Percentiles rank a stretch among this genome's conserved stretches.
phyloP scores from a whole-genome alignment of 1,140 invertebrate genomes.

The Caenorhabditis elegans region DNA sequence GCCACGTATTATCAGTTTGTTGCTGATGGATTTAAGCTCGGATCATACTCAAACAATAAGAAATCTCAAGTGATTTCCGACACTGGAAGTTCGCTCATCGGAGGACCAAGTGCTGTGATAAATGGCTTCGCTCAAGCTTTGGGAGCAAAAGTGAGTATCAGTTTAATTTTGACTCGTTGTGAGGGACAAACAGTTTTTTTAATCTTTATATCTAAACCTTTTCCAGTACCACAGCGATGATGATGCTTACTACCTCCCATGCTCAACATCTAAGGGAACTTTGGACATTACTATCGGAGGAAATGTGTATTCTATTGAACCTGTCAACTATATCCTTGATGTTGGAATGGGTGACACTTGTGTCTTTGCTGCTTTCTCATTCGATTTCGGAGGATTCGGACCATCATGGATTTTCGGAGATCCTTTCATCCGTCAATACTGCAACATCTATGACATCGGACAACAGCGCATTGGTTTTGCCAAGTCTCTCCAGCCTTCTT shows the following conservation, averaged over 20 bases:
- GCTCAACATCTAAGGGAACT: slow-evolving; percentile 15
- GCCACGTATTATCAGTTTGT: slow-evolving; percentile 59
- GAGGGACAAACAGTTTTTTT: too few species aligned
- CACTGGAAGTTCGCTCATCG: slow-evolving; percentile 54
- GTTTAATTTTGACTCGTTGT: too few species aligned
- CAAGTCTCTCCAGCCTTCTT: slow-evolving; percentile 35
- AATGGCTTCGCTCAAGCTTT: slow-evolving; percentile 46
- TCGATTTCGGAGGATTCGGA: slow-evolving; percentile 47
- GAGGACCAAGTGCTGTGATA: slow-evolving; percentile 45
- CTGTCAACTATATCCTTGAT: slow-evolving; percentile 40
- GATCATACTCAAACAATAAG: slow-evolving; percentile 41
- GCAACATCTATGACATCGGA: slow-evolving; percentile 56
- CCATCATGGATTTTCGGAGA: slow-evolving; percentile 58
- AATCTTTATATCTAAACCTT: too few species aligned
- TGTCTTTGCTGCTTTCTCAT: slow-evolving; percentile 51
- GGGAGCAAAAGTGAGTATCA: slow-evolving; percentile 51
- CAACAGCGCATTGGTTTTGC: slow-evolving; percentile 54
- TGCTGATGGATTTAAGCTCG: slow-evolving; percentile 42
- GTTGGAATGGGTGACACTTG: slow-evolving; percentile 41
- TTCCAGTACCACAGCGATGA: slow-evolving; percentile 30
- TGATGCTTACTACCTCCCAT: slow-evolving; percentile 33
- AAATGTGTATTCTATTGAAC: slow-evolving; percentile 38
- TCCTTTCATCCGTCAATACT: slow-evolving; percentile 59
- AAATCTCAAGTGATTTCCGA: slow-evolving; percentile 54
- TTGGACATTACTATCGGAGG: slow-evolving; percentile 30